Evolutionary conservation across 2,113 vertebrate genomes (phyloP).

Genomic region (Camelus bactrianus): DNA sequence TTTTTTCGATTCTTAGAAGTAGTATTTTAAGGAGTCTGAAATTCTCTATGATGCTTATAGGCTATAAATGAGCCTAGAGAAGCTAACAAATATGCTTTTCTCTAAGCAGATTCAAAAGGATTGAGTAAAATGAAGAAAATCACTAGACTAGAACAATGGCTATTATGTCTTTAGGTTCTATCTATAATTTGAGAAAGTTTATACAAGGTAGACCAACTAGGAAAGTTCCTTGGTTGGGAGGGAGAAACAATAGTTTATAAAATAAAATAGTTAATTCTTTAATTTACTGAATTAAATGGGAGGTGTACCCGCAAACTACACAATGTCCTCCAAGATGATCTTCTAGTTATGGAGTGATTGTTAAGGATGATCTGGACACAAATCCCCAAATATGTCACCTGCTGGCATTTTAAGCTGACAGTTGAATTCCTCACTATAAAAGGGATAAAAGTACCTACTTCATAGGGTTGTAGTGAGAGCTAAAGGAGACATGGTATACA

Average conservation of each 20-base stretch:
- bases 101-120: conserved; percentile 14
- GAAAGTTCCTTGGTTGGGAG: conserved; percentile 30
- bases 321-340: neutral
- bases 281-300: neutral
- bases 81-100: conserved; percentile 33
- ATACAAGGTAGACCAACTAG: neutral
- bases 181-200: conserved; percentile 27
- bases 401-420: neutral
- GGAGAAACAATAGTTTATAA: neutral
- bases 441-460: neutral
- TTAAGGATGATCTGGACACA: neutral
- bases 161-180: neutral
- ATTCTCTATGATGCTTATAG: conserved; percentile 31
- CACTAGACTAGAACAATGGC: conserved; percentile 6
- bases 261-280: neutral
- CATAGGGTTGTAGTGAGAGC: neutral
- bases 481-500: neutral
- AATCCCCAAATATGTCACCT: neutral
- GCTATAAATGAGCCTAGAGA: conserved; percentile 19
- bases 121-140: conserved; percentile 34
- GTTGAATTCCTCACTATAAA: neutral
- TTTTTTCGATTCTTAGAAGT: conserved; percentile 38
- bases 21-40: conserved; percentile 47
- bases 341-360: neutral
- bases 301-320: neutral